These are phyloP conservation scores for Eulemur coronatus DNA, from an alignment of 2,797 vertebrate genomes.

Conservation along the genomic window DNA sequence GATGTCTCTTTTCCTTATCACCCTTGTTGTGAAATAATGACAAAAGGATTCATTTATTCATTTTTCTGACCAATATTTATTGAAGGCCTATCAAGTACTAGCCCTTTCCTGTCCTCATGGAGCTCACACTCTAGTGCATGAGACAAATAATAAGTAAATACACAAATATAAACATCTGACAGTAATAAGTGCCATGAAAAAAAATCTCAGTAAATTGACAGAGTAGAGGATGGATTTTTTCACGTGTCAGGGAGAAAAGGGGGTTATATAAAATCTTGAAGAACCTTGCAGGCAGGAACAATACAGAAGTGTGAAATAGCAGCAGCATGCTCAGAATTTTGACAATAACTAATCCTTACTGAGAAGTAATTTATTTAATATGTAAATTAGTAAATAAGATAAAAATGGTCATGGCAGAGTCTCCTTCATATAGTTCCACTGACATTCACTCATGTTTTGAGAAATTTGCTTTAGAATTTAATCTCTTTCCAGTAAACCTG, in stretches of 20 bases:
- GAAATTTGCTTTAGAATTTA: neutral
- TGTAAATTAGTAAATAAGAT: too few species aligned
- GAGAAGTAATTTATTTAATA: neutral
- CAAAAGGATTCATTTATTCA: neutral
- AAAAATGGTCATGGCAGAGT: neutral
- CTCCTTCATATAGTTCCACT: too few species aligned
- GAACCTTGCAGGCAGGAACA: neutral
- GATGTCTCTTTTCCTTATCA: neutral
- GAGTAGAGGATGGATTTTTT: neutral
- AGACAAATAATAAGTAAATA: neutral
- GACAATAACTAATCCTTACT: neutral
- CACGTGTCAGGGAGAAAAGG: too few species aligned
- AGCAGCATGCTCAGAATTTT: neutral
- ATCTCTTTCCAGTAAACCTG: fast-evolving
- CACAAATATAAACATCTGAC: neutral
- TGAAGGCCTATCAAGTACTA: neutral
- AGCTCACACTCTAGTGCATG: too few species aligned
- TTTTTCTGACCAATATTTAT: neutral
- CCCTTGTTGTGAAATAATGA: neutral
- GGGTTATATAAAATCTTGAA: neutral
- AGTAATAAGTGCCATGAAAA: neutral
- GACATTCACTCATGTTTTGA: neutral
- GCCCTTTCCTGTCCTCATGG: neutral
- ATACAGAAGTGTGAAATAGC: neutral
- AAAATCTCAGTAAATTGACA: neutral